phyloP scores from a whole-genome alignment of 2,888 invertebrate genomes.

The Nowickia ferox region DNA sequence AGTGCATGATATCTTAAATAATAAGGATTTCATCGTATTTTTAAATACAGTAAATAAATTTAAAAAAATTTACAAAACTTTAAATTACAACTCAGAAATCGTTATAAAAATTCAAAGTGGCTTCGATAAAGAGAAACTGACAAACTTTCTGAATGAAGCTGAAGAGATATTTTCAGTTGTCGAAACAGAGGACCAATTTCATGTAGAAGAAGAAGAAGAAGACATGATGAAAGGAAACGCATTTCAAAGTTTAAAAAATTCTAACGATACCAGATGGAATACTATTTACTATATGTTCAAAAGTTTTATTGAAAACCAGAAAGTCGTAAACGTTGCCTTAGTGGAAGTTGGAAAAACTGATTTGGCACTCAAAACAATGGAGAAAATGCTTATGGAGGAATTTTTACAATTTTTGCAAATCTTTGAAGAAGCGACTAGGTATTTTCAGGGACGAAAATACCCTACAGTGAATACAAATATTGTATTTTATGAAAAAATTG shows the following conservation, averaged over 20 bases:
- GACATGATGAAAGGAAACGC: background rate
- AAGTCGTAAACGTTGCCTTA: slow-evolving; percentile 23
- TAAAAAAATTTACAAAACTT: background rate
- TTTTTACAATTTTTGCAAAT: slow-evolving; percentile 35
- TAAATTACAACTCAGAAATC: background rate
- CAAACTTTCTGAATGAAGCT: background rate
- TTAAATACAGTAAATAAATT: background rate
- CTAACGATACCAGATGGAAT: slow-evolving; percentile 19
- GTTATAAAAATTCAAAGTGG: background rate
- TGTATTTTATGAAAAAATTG: slow-evolving; percentile 20
- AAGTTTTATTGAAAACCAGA: slow-evolving; percentile 1
- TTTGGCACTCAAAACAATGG: background rate
- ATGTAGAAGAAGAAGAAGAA: too few species aligned
- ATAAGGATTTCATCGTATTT: background rate
- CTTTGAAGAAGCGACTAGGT: slow-evolving; percentile 6
- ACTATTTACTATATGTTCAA: slow-evolving; percentile 6
- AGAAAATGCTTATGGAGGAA: background rate
- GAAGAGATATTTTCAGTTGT: background rate
- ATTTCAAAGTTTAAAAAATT: background rate
- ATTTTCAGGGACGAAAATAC: slow-evolving; percentile 4
- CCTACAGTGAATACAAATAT: background rate
- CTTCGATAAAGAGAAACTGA: background rate
- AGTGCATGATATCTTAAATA: background rate
- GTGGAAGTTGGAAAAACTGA: slow-evolving; percentile 15
- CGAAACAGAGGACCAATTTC: background rate